Conservation (phyloP, 1,140 invertebrate species). For the Steinernema feltiae region DNA sequence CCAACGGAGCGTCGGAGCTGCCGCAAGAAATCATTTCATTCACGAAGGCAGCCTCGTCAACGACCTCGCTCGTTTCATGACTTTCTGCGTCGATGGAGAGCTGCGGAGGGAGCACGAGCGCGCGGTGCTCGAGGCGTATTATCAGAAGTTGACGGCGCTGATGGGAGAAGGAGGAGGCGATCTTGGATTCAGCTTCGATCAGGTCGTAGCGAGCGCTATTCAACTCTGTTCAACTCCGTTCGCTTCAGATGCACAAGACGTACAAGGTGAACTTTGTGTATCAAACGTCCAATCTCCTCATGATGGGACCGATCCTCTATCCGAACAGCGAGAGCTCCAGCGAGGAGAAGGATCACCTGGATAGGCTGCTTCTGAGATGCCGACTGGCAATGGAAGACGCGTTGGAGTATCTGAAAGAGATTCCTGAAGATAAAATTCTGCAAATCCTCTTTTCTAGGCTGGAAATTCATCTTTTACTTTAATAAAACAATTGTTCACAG, state of each 20-base stretch:
- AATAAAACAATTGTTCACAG: too few relatives aligned
- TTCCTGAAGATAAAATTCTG: background rate
- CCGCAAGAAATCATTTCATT: too few relatives aligned
- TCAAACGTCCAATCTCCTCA: background rate
- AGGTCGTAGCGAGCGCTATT: background rate
- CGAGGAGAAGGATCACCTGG: background rate
- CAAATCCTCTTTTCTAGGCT: too few relatives aligned
- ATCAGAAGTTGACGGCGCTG: background rate
- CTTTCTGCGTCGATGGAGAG: background rate
- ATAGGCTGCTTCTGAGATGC: background rate
- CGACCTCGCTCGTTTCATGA: conserved; percentile 21
- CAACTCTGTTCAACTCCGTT: background rate
- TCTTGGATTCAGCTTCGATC: background rate
- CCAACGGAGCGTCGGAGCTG: too few relatives aligned
- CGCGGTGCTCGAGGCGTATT: background rate
- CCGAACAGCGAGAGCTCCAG: background rate
- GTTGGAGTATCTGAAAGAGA: background rate
- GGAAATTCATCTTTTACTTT: too few relatives aligned
- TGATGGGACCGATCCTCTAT: background rate
- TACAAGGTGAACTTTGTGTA: background rate
- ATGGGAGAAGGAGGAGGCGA: background rate
- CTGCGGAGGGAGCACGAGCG: background rate
- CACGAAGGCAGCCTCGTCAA: conserved; percentile 26
- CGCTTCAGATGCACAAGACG: background rate
- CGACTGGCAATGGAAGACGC: background rate